Conservation (phyloP, 2,797 vertebrate species). For the Oreonectes daqikongensis region DNA sequence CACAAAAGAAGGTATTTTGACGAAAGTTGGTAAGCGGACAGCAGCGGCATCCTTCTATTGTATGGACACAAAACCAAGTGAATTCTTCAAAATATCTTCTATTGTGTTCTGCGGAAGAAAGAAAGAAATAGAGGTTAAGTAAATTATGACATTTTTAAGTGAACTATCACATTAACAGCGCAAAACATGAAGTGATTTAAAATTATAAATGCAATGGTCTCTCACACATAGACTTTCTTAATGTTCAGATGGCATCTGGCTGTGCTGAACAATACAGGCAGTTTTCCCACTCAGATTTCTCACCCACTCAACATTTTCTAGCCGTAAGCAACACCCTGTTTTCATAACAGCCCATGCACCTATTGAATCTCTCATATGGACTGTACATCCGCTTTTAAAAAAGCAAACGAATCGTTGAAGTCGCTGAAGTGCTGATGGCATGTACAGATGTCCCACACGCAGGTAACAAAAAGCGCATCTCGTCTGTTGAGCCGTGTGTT, state of each 20-base stretch:
- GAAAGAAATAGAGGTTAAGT: too few species aligned
- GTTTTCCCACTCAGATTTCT: constrained; percentile 15
- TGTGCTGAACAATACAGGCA: constrained; percentile 17
- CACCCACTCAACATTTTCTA: constrained; percentile 8
- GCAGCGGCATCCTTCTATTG: too few species aligned
- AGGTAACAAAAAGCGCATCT: constrained; percentile 14
- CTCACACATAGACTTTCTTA: neutral
- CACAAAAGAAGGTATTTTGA: too few species aligned
- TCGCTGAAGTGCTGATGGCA: neutral
- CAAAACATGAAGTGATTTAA: neutral
- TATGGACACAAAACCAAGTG: too few species aligned
- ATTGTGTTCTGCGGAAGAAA: too few species aligned
- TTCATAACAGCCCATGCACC: neutral
- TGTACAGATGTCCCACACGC: constrained; percentile 8
- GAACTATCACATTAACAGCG: too few species aligned
- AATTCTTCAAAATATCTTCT: too few species aligned
- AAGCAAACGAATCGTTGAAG: neutral
- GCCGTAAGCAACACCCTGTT: neutral
- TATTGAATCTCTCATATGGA: neutral
- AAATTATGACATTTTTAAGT: too few species aligned
- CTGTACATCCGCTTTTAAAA: neutral
- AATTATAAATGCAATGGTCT: neutral
- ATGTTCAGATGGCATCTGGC: constrained; percentile 20
- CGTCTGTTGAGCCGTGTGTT: constrained; percentile 43
- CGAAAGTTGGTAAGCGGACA: too few species aligned